Evolutionary conservation across 2,113 vertebrate species (phyloP).

Genomic region (Miniopterus natalensis): DNA sequence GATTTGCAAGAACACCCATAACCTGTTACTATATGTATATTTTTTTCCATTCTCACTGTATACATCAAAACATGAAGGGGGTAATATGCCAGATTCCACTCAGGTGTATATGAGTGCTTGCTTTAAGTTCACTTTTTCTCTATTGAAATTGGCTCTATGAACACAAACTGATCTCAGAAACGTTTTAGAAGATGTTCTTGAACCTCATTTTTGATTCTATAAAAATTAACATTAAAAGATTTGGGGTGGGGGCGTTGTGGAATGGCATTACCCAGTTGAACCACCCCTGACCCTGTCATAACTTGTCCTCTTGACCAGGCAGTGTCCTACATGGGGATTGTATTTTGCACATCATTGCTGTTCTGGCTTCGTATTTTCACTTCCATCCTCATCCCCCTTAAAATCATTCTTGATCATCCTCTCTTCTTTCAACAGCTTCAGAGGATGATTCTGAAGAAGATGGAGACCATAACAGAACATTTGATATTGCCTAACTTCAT

Average conservation of each 20-base stretch:
- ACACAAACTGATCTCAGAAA: slow-evolving; percentile 63
- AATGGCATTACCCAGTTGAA: slow-evolving; percentile 60
- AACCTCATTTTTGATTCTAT: slow-evolving; percentile 74
- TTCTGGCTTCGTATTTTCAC: slow-evolving; percentile 76
- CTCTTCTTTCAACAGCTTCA: slow-evolving; percentile 90
- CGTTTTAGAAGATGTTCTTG: slow-evolving; percentile 61
- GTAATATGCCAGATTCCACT: slow-evolving; percentile 79
- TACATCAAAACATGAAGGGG: slow-evolving; percentile 74
- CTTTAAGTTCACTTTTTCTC: slow-evolving; percentile 72
- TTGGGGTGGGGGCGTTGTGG: background rate
- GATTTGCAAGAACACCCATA: slow-evolving; percentile 71
- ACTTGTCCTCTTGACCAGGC: slow-evolving; percentile 65
- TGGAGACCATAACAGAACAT: slow-evolving; percentile 88
- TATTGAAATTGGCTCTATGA: slow-evolving; percentile 66
- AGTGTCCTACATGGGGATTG: slow-evolving; percentile 75
- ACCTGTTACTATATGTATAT: slow-evolving; percentile 74
- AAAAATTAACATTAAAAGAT: slow-evolving; percentile 61
- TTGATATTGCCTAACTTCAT: slow-evolving; percentile 85
- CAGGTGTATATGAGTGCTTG: slow-evolving; percentile 79
- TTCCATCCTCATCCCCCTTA: slow-evolving; percentile 57
- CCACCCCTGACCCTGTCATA: slow-evolving; percentile 68
- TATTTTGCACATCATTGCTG: slow-evolving; percentile 73
- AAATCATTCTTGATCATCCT: slow-evolving; percentile 83
- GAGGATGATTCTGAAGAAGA: slow-evolving; percentile 92
- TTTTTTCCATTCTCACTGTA: slow-evolving; percentile 76